Percentiles rank a stretch among this genome's conserved stretches.
Conservation (phyloP, 64 coral and sea anemone genomes). For the Pachyseris speciosa region DNA sequence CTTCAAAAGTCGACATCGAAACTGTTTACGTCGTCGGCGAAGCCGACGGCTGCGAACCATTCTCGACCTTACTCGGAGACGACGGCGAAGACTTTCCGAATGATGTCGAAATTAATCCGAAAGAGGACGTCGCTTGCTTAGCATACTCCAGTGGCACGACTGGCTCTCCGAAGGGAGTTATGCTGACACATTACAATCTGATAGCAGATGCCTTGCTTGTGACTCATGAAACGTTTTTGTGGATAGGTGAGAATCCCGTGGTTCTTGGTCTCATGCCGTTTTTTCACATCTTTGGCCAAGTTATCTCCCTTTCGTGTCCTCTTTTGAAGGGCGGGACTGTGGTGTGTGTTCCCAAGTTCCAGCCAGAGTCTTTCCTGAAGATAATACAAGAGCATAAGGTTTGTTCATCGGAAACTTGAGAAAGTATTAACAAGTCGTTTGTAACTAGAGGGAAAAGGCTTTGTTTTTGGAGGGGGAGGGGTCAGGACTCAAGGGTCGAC, state of each 20-base stretch:
- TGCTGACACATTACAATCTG: conserved; percentile 84
- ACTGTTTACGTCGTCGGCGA: conserved; percentile 74
- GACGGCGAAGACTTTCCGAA: conserved; percentile 58
- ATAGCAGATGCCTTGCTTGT: conserved; percentile 28
- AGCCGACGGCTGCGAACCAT: conserved; percentile 50
- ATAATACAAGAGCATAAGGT: conserved; percentile 80
- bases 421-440: too few relatives aligned
- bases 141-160: conserved; percentile 86
- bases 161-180: conserved; percentile 81
- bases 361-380: conserved; percentile 66
- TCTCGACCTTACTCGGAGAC: conserved; percentile 55
- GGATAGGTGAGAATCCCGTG: not conserved
- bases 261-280: conserved; percentile 76
- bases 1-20: conserved; percentile 46
- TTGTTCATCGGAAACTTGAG: not conserved
- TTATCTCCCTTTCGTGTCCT: not conserved
- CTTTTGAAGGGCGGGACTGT: conserved; percentile 33
- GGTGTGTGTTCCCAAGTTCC: conserved; percentile 69
- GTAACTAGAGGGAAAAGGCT: not conserved
- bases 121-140: conserved; percentile 73
- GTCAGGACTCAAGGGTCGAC: too few relatives aligned
- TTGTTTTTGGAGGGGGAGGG: not conserved
- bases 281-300: conserved; percentile 66
- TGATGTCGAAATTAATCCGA: conserved; percentile 40
- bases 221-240: not conserved